Conservation (phyloP, 1,140 invertebrate species). For the Archivesica marissinica region DNA sequence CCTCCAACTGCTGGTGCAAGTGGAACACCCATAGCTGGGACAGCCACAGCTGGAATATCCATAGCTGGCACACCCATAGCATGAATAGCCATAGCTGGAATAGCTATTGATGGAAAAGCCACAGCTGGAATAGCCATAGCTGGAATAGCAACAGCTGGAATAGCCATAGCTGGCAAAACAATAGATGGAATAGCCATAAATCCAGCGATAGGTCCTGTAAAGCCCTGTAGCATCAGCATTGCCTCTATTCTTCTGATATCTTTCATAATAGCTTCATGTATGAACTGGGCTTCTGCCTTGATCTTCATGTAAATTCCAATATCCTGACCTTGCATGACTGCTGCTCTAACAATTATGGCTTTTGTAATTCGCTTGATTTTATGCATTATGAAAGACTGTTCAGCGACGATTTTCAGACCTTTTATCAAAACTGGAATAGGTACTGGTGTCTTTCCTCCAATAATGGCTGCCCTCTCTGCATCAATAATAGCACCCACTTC, state of each 20-base stretch:
- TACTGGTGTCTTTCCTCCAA: neutral
- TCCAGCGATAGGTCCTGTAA: neutral
- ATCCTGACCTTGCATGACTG: neutral
- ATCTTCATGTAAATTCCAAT: neutral
- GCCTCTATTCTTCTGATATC: neutral
- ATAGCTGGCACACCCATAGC: too few species aligned
- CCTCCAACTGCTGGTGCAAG: neutral
- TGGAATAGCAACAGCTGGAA: neutral
- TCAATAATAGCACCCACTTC: conserved; percentile 2
- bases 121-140: too few species aligned
- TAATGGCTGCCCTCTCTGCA: neutral
- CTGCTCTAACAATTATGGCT: neutral
- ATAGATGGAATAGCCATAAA: neutral
- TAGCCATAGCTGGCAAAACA: too few species aligned
- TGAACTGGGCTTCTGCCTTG: neutral
- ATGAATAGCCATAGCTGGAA: too few species aligned
- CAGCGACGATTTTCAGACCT: neutral
- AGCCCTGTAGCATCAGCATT: neutral
- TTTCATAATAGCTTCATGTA: neutral
- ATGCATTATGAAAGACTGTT: neutral
- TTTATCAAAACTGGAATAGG: neutral
- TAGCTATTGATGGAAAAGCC: too few species aligned
- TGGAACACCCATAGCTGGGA: too few species aligned
- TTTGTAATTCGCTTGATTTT: neutral
- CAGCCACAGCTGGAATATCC: too few species aligned